Conservation (phyloP, 2,113 vertebrate species). For the Lampris incognitus region DNA sequence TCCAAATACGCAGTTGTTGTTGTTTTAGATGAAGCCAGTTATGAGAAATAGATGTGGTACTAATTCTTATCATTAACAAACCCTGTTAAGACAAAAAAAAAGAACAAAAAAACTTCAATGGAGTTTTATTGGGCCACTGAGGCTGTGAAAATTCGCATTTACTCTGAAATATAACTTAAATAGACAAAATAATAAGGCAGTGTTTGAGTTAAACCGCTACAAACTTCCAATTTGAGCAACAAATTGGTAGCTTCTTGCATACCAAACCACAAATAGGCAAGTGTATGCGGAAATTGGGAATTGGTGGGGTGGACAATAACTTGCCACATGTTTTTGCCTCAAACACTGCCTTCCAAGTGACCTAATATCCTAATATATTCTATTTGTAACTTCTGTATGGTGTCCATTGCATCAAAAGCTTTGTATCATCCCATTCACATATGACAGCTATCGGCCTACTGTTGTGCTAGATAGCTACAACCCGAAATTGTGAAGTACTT, state of each 20-base stretch:
- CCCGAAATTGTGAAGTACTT: slow-evolving; percentile 41
- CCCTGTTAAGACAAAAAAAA: not conserved
- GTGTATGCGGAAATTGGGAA: not conserved
- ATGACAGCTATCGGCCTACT: not conserved
- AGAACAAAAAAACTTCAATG: too few species aligned
- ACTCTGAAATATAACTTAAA: not conserved
- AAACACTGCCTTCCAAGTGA: too few species aligned
- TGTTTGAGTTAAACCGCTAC: not conserved
- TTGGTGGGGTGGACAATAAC: too few species aligned
- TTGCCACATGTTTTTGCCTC: too few species aligned
- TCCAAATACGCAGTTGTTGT: slow-evolving; percentile 2
- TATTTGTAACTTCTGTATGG: too few species aligned
- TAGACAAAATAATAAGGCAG: not conserved
- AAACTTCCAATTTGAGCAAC: not conserved
- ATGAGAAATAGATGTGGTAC: too few species aligned
- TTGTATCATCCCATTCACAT: too few species aligned
- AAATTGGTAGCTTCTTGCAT: too few species aligned
- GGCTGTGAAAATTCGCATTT: not conserved
- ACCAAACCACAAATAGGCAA: not conserved
- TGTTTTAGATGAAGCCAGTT: not conserved
- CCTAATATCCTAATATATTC: too few species aligned
- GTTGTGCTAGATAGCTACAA: not conserved
- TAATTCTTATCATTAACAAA: not conserved
- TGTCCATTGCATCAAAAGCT: too few species aligned
- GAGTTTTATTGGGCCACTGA: not conserved